Evolutionary conservation across 2,797 vertebrate species (phyloP), one percentile per base, ranked within the genome.

Genomic region (Cynodonichthys magdalenae): DNA sequence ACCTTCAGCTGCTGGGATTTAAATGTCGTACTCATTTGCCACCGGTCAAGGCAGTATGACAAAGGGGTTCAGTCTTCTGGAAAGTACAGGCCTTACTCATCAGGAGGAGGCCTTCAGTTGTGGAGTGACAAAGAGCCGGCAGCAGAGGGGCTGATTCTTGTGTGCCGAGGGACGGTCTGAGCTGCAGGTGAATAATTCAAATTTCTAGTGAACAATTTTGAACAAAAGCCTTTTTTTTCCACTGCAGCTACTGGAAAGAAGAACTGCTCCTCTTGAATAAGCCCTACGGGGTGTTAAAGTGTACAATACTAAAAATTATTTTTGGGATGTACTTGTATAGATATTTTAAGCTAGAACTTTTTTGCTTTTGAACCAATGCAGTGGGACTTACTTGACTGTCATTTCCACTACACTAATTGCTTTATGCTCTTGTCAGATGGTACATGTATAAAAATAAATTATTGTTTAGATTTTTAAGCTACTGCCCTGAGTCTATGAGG

Each of bases 21-120:
- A 76, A 81, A 80, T 79, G 81, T 86, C 68, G 76, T 39, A 51
- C 66, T 83, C 66, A 72, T 87, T 87, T 84, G 66, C 61, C 9
- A 59, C 9, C 5, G 68, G 80, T 84, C 74, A 71, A 53, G 68
- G 56, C 41, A n/a, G 57, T 1, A 28, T 8, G 20, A 77, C 60
- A 48, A 19, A 39, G 47, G 24, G 67, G 79, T 64, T 63, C 50
- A 50, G 70, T 53, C 53, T 39, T 9, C 42, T 45, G 67, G 61
- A 49, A 39, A 58, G 66, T 31, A 20, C 51, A 56, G 65, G 71
- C 58, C 76, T 75, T 66, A 79, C 52, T 82, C 75, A 75, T 83
- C 84, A 76, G 59, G 59, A 65, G 58, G 29, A 58, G 24, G 51
- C 52, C 53, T 64, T 46, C 19, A 17, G 59, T 17, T 15, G 12